Percentiles rank a stretch among this genome's conserved stretches.
Evolutionary conservation across 2,888 invertebrate species (phyloP).

Genomic region (Tineola bisselliella): DNA sequence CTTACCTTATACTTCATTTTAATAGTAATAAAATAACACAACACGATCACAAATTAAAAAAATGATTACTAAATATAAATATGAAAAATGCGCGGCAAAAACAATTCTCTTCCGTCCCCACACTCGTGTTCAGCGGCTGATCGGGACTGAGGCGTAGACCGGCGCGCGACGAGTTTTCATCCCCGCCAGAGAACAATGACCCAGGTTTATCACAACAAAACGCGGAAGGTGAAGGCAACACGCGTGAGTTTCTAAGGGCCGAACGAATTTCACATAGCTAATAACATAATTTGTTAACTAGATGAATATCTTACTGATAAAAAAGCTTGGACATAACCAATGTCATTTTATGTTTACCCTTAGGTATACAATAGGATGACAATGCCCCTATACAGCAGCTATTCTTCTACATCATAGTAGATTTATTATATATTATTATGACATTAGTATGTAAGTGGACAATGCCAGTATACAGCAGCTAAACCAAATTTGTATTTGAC

Average conservation of each 20-base stretch:
- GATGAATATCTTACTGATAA: too few relatives aligned
- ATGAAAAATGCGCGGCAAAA: conserved; percentile 15
- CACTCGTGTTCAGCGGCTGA: conserved; percentile 15
- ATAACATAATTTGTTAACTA: too few relatives aligned
- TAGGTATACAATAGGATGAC: too few relatives aligned
- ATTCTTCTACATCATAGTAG: too few relatives aligned
- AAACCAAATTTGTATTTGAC: too few relatives aligned
- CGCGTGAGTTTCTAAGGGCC: background rate
- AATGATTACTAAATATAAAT: conserved; percentile 12
- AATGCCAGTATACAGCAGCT: too few relatives aligned
- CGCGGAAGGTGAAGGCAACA: conserved; percentile 18
- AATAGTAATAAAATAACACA: conserved; percentile 13
- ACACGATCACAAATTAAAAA: conserved; percentile 13
- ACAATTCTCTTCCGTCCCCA: conserved; percentile 12
- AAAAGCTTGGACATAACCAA: too few relatives aligned
- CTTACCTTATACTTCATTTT: conserved; percentile 19
- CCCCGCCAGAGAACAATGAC: conserved; percentile 17
- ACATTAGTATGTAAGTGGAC: too few relatives aligned
- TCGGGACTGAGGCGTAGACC: conserved; percentile 14
- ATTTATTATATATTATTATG: too few relatives aligned
- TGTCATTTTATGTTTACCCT: too few relatives aligned
- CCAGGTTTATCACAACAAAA: conserved; percentile 10
- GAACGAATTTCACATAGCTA: too few relatives aligned
- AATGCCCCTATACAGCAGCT: too few relatives aligned
- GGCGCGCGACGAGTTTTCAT: conserved; percentile 18